These are phyloP conservation scores for Hypothenemus hampei DNA, from an alignment of 1,140 invertebrate species.

Conservation along the genomic window DNA sequence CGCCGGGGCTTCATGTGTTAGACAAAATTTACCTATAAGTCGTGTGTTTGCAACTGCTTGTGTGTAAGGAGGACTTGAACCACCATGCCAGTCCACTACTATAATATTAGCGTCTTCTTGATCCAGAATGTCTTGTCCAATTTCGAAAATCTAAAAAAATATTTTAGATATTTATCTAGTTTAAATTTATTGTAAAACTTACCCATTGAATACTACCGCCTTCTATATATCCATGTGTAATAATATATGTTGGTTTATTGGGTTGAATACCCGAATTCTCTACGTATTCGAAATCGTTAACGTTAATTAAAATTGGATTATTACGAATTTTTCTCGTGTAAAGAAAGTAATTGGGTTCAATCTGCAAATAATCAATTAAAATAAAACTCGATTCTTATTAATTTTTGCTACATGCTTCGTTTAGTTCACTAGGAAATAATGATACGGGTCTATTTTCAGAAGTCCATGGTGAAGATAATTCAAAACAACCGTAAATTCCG, in stretches of 20 bases:
- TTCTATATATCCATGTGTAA: slow-evolving; percentile 82
- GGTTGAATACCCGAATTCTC: slow-evolving; percentile 55
- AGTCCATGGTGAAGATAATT: slow-evolving; percentile 73
- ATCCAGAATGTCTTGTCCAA: slow-evolving; percentile 58
- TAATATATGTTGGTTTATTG: slow-evolving; percentile 62
- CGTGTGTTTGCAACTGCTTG: slow-evolving; percentile 89
- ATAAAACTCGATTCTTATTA: neutral
- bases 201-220: slow-evolving; percentile 76
- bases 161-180: neutral
- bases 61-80: slow-evolving; percentile 80
- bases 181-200: slow-evolving; percentile 16
- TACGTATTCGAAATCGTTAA: slow-evolving; percentile 59
- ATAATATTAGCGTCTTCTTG: slow-evolving; percentile 69
- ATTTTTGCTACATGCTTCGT: slow-evolving; percentile 45
- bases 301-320: slow-evolving; percentile 55
- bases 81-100: slow-evolving; percentile 78
- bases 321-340: slow-evolving; percentile 51
- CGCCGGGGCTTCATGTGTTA: too few species aligned
- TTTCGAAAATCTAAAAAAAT: slow-evolving; percentile 50
- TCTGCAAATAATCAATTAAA: slow-evolving; percentile 37
- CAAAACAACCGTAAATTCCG: slow-evolving; percentile 77
- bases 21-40: slow-evolving; percentile 54
- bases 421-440: slow-evolving; percentile 64
- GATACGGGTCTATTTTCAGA: slow-evolving; percentile 71
- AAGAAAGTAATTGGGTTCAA: slow-evolving; percentile 48